A percentile compares a stretch with the other conserved stretches of the same genome.
Conservation (phyloP, 2,888 invertebrate genomes). For the Lottia scabra region DNA sequence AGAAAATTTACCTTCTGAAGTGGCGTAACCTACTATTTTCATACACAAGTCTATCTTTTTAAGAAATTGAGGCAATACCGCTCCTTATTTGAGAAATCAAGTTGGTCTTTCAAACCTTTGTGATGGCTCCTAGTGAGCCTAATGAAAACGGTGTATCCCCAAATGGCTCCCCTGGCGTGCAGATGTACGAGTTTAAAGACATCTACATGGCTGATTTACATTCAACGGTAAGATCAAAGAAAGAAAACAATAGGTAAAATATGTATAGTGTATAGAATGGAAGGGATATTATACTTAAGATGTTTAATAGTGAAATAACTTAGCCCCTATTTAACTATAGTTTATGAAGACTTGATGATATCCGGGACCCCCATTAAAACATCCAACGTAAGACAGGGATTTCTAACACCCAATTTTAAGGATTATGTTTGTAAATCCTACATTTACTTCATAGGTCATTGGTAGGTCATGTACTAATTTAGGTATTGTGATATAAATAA, state of each 20-base stretch:
- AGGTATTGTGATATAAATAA: too few species aligned
- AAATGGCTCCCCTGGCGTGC: neutral
- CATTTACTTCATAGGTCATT: neutral
- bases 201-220: constrained; percentile 26
- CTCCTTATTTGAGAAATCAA: constrained; percentile 7
- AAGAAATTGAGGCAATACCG: neutral
- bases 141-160: constrained; percentile 12
- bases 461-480: neutral
- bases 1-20: too few species aligned
- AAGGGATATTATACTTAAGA: constrained; percentile 49
- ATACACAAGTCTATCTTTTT: neutral
- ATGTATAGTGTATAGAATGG: constrained; percentile 32
- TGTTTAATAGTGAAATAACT: constrained; percentile 25
- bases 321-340: neutral
- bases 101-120: constrained; percentile 11
- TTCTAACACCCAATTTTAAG: neutral
- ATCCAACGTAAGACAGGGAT: too few species aligned
- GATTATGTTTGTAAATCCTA: neutral
- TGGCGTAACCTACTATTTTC: too few species aligned
- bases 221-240: constrained; percentile 38
- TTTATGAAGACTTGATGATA: too few species aligned
- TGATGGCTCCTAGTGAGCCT: constrained; percentile 11
- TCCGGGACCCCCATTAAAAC: too few species aligned
- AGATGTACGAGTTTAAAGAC: constrained; percentile 2
- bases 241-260: constrained; percentile 32